Evolutionary conservation across 2,113 vertebrate species (phyloP), one percentile per base, ranked within the genome.

Genomic region (Marmota monax): DNA sequence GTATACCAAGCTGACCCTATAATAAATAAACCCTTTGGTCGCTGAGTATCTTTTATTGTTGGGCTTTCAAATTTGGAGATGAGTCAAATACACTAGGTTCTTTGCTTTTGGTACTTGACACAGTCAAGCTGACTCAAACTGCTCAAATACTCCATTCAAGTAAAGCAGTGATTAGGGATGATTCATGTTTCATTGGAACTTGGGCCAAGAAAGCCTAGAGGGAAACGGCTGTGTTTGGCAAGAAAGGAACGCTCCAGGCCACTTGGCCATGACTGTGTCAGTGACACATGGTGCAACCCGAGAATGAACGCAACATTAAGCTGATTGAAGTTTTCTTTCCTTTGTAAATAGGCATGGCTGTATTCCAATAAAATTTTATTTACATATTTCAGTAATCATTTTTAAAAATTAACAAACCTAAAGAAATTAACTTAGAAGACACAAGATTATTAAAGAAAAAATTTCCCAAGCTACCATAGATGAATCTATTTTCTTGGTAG

Each of bases 101-200:
- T 69, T 97, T 53, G 85, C 88, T 88, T 78, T 82, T 48, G 69
- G 29, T 39, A 63, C 25, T 78, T 42, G 42, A 58, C 77, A 63
- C 14, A 65, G n/a, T 79, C 63, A 83, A 58, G 48, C 37, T 39
- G 53, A 69, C 93, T 92, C 29, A 51, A 45, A 63, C 2, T 78
- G 39, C 53, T 92, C 78, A 58, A 89, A 84, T 51, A 61, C 10
- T 88, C 53, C 92, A 17, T 90, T 90, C 72, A 88, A 29, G 67
- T 88, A 84, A 85, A 79, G 37, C 34, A 84, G 67, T 77, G 82
- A 93, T 25, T 88, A 61, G 63, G 39, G 34, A 65, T 84, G 88
- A 95, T 96, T 95, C 92, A 79, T 79, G 67, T 77, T 94, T 63
- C 85, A 58, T 61, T 61, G 48, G 27, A 80, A 93, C 48, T 20